These are phyloP conservation scores for Cyclura pinguis DNA, from an alignment of 2,797 vertebrate genomes.

Conservation along the genomic window DNA sequence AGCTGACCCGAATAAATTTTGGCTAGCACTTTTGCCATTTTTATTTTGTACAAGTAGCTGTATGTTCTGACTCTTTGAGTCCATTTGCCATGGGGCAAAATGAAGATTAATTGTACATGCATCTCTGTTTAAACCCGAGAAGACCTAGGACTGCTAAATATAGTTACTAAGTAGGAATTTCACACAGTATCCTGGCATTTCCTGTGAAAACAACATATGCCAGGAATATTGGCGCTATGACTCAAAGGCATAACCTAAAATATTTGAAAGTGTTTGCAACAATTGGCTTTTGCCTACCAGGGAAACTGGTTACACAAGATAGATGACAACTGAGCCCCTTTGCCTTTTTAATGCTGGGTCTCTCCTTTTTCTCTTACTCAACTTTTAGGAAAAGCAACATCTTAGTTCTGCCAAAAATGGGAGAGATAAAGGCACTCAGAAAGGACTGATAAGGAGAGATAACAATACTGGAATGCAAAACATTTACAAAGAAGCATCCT, in stretches of 20 bases:
- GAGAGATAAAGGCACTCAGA: background rate
- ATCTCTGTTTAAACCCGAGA: slow-evolving; percentile 62
- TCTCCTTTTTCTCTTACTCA: background rate
- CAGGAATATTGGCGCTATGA: slow-evolving; percentile 45
- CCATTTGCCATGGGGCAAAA: slow-evolving; percentile 1
- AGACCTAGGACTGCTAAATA: slow-evolving; percentile 30
- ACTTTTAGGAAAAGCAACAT: slow-evolving; percentile 35
- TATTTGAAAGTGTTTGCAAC: slow-evolving; percentile 39
- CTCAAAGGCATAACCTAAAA: slow-evolving; percentile 43
- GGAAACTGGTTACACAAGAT: slow-evolving; percentile 46
- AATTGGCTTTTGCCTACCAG: slow-evolving; percentile 51
- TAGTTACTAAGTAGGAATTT: slow-evolving; percentile 48
- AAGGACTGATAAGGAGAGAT: background rate
- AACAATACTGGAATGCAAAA: background rate
- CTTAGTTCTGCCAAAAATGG: slow-evolving; percentile 7
- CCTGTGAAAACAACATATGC: slow-evolving; percentile 38
- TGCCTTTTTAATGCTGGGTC: slow-evolving; percentile 7
- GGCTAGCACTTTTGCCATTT: background rate
- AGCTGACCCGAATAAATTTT: background rate
- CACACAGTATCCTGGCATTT: slow-evolving; percentile 45
- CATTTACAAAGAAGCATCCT: background rate
- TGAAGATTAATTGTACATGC: slow-evolving; percentile 43
- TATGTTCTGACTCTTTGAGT: slow-evolving; percentile 20
- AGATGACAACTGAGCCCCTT: slow-evolving; percentile 35
- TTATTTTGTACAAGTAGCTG: background rate